phyloP scores from a whole-genome alignment of 2,888 invertebrate species.

The Andrena praecox region DNA sequence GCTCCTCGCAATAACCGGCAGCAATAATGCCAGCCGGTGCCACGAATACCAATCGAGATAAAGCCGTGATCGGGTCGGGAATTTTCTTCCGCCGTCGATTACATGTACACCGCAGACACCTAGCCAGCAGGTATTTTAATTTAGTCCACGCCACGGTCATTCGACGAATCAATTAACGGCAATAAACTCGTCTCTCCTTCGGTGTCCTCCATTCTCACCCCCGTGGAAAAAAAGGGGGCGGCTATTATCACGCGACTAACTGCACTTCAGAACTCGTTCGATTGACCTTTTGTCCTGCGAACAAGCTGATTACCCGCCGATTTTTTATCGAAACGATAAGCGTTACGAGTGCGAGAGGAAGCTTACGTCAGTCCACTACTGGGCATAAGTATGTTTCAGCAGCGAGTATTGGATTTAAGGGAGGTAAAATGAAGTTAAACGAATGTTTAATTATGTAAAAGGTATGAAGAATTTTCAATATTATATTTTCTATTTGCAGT shows the following conservation, averaged over 20 bases:
- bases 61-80: slow-evolving; percentile 40
- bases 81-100: slow-evolving; percentile 59
- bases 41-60: slow-evolving; percentile 28
- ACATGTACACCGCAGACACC: slow-evolving; percentile 28
- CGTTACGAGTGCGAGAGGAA: not conserved
- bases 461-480: no score
- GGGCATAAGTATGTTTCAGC: no score
- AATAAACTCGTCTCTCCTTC: slow-evolving; percentile 53
- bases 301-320: slow-evolving; percentile 4
- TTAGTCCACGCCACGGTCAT: slow-evolving; percentile 55
- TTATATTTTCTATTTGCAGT: no score
- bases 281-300: slow-evolving; percentile 8
- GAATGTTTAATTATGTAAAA: no score
- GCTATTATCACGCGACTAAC: slow-evolving; percentile 32
- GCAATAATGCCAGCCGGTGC: slow-evolving; percentile 8
- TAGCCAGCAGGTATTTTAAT: slow-evolving; percentile 65
- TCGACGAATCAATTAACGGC: slow-evolving; percentile 66
- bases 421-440: no score
- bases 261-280: slow-evolving; percentile 35
- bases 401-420: no score
- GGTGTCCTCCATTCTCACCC: slow-evolving; percentile 29
- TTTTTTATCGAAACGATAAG: slow-evolving; percentile 14
- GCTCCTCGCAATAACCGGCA: slow-evolving; percentile 12
- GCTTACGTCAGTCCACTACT: not conserved
- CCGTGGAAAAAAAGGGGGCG: slow-evolving; percentile 36